Base-by-base conservation (phyloP, 2,113 vertebrate species). In the Leptocoma aspasia region DNA sequence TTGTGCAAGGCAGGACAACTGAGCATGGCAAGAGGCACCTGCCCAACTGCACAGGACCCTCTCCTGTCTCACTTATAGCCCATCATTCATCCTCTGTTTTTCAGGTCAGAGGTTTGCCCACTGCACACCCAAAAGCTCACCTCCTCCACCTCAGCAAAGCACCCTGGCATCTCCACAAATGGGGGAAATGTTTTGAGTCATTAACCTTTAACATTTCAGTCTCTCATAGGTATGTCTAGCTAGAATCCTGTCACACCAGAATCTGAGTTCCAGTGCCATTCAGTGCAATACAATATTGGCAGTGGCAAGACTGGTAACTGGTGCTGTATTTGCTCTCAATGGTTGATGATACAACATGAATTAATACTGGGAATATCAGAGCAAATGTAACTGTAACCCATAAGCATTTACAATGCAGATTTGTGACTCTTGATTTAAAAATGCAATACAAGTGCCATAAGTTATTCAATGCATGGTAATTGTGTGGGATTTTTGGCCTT, bases 151-250 rank as follows among this genome's bases (percentile, higher is more conserved):
- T 41, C 44, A 69, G 53, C 19, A 41, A 41, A 50, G 30, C 4
- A 9, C 3, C 24, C 30, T 69, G 44, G 23, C 1, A 1, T 50
- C 23, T n/a, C 44, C 44, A 59, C 3, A n/a, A 69, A 33, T 7
- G 1, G 2, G 63, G n/a, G 28, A 22, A 37, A 20, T 3, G 1
- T n/a, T 50, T 69, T n/a, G 54, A 50, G 24, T 18, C 1, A 0
- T 47, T n/a, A 30, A 19, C 10, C 24, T 8, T 57, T 65, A 41
- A 9, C 13, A 24, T 7, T 31, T 66, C 52, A 5, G 6, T 41
- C 4, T 66, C 35, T 49, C 30, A 30, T 20, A 28, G 27, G 22
- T 77, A 35, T 44, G 5, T 65, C 12, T 26, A 76, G 30, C 50
- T 72, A 53, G 24, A 71, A 59, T 41, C 7, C 23, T 56, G 23